These are phyloP conservation scores for Rhabdomys dilectus DNA, from an alignment of 2,113 vertebrate species.

Conservation along the genomic window DNA sequence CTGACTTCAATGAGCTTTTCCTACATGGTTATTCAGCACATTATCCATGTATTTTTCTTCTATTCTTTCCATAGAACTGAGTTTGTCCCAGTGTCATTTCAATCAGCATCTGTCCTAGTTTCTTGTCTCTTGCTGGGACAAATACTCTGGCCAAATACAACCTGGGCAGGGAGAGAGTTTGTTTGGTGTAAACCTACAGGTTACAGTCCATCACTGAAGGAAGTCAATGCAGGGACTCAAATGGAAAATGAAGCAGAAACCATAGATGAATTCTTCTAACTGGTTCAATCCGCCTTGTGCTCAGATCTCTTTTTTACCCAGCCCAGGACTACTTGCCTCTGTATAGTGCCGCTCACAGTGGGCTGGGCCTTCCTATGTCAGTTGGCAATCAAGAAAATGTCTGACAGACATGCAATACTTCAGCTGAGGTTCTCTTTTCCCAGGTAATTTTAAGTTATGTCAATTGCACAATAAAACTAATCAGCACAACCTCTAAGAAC, in stretches of 20 bases:
- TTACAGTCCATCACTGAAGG: not conserved
- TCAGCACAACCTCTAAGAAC: not conserved
- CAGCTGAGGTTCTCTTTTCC: not conserved
- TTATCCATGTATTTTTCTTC: constrained; percentile 27
- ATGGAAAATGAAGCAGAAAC: not conserved
- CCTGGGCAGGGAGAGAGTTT: not conserved
- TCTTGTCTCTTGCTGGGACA: not conserved
- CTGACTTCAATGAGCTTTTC: not conserved
- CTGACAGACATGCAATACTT: not conserved
- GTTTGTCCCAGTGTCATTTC: not conserved
- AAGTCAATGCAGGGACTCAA: not conserved
- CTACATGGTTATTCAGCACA: not conserved
- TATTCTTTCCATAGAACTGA: not conserved
- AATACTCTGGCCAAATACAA: not conserved
- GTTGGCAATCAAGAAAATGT: not conserved
- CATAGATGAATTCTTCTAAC: not conserved
- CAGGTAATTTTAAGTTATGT: not conserved
- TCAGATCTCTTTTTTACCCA: not conserved
- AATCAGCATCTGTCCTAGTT: not conserved
- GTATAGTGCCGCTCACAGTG: not conserved
- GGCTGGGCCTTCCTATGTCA: not conserved
- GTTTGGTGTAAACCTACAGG: not conserved
- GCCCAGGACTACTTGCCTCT: not conserved
- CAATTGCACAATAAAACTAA: not conserved
- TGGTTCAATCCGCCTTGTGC: not conserved